Evolutionary conservation across 2,113 vertebrate genomes (phyloP), one percentile per base, ranked within the genome.

Genomic region (Hemiprocne comata): DNA sequence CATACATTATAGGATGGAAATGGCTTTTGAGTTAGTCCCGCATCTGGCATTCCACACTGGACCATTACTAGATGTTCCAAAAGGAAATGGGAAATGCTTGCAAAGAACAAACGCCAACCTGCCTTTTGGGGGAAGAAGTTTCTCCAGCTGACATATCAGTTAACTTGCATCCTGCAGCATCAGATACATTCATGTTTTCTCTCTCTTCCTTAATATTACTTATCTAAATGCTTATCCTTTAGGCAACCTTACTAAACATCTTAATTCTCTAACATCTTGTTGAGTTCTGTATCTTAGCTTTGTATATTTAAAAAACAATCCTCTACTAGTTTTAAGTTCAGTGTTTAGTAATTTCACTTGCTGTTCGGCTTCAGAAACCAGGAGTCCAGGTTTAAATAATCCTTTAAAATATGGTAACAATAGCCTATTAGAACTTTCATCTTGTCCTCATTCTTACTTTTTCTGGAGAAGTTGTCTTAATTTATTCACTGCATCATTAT

Each of bases 201-300:
- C 13, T 93, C 17, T 83, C n/a, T 62, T 91, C 58, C 81, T 66
- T 85, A 76, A 91, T 91, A 42, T 65, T 81, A 70, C 82, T 93
- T 87, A 83, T 7, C 38, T 61, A 67, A 94, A 74, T 74, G 75
- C 85, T 95, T 95, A 46, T 77, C 11, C 34, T 83, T 53, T 53
- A 89, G 70, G 46, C 77, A 82, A 11, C 55, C 71, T 73, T 90
- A 83, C 78, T 95, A 93, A 97, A 93, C 34, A 55, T 71, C 69
- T 83, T 90, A 87, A 83, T 91, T 91, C 42, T 53, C 44, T 94
- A 95, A 96, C 55, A 62, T 93, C 78, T 82, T 87, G 14, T 76
- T 85, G 55, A 72, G 40, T 85, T 85, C 61, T 86, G 33, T 87
- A 51, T 83, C 44, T 64, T 87, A 83, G 50, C 54, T 94, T 89